A percentile compares a stretch with the other conserved stretches of the same genome.
phyloP scores from a whole-genome alignment of 2,888 invertebrate genomes.

The Diaperis boleti region DNA sequence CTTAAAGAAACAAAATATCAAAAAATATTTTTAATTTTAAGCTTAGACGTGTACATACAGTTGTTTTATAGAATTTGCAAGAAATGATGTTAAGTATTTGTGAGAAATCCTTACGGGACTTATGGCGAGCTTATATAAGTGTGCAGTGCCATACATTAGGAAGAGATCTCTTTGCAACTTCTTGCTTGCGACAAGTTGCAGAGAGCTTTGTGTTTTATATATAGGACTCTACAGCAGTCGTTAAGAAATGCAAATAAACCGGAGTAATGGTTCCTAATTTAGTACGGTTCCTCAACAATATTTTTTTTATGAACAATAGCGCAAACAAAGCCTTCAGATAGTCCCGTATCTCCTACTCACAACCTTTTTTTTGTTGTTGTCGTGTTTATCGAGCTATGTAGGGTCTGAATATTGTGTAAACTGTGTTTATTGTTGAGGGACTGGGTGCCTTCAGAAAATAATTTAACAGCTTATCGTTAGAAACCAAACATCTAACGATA shows the following conservation, averaged over 20 bases:
- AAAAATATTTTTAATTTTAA: slow-evolving; percentile 51
- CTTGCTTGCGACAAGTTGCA: slow-evolving; percentile 39
- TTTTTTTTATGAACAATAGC: slow-evolving; percentile 47
- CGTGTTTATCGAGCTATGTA: slow-evolving; percentile 38
- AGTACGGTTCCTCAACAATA: slow-evolving; percentile 66
- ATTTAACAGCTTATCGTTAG: slow-evolving; percentile 56
- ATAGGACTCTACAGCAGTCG: slow-evolving; percentile 61
- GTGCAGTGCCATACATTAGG: slow-evolving; percentile 62
- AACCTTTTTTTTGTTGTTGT: slow-evolving; percentile 4
- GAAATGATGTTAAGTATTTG: slow-evolving; percentile 49
- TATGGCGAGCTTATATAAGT: slow-evolving; percentile 61
- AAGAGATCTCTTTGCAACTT: slow-evolving; percentile 47
- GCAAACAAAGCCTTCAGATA: slow-evolving; percentile 25
- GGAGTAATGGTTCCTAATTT: slow-evolving; percentile 65
- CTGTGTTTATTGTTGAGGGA: slow-evolving; percentile 65
- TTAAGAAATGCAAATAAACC: slow-evolving; percentile 65
- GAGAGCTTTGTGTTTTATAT: slow-evolving; percentile 43
- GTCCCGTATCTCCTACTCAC: slow-evolving; percentile 33
- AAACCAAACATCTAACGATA: slow-evolving; percentile 49
- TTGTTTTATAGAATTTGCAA: slow-evolving; percentile 57
- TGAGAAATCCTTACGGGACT: slow-evolving; percentile 53
- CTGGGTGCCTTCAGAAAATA: slow-evolving; percentile 67
- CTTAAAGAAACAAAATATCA: slow-evolving; percentile 56
- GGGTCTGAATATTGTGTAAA: slow-evolving; percentile 48
- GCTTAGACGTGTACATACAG: slow-evolving; percentile 56